Evolutionary conservation across 2,888 invertebrate species (phyloP), one percentile per base, ranked within the genome.

Genomic region (Rhimphoctona megacephalus): DNA sequence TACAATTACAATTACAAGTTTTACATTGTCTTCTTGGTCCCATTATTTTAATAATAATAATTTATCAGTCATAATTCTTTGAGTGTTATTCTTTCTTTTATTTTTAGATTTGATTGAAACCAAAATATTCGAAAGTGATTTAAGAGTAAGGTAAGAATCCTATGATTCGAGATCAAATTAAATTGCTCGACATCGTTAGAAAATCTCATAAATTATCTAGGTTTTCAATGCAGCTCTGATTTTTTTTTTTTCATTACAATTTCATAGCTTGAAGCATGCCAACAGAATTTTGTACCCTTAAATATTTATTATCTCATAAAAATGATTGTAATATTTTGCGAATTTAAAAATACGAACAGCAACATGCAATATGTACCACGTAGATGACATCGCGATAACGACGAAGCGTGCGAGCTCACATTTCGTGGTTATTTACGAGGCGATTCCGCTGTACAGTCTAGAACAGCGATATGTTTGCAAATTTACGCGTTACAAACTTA

Each of bases 341-440:
- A 25, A 61, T 49, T 49, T 9, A 30, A 74, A 61, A 74, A 74
- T 74, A 33, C 19, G 61, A 39, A 9, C 36, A 61, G 9, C n/a
- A 9, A 49, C 61, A 61, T 64, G 76, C 22, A 30, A n/a, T 66
- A 81, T 70, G 52, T 81, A 70, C 17, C 14, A 57, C 46, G 64
- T 57, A 25, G 81, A 70, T 83, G 33, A 73, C 46, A 69, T 67
- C 33, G 73, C 73, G 73, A 73, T 82, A 67, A 69, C 30, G 52
- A 74, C 11, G 30, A 57, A 43, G 61, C 74, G 64, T 66, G 79
- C 76, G 54, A 76, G 76, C 66, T 72, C 46, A 17, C 54, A 64
- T 78, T 85, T 67, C 73, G 69, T 80, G 19, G 66, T 52, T 74
- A 85, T 83, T 83, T 80, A 80, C 54, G 74, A 76, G 36, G 39